phyloP scores from a whole-genome alignment of 2,797 vertebrate genomes.

The Propithecus deckenii region DNA sequence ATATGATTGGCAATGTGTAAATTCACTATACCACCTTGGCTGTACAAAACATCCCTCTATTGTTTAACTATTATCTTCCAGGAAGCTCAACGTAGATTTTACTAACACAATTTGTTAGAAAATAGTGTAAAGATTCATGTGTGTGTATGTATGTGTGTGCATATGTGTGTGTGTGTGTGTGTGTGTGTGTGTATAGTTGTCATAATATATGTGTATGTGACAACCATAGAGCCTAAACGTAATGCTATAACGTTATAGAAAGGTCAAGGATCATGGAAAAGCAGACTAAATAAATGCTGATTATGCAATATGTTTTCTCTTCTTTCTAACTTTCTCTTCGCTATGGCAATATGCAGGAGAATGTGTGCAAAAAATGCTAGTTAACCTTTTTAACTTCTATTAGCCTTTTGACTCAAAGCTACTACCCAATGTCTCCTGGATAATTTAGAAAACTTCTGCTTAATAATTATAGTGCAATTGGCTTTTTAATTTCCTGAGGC shows the following conservation, averaged over 20 bases:
- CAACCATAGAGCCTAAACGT: not conserved
- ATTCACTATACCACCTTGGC: not conserved
- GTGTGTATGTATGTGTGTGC: not conserved
- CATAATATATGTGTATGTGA: not conserved
- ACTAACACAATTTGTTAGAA: not conserved
- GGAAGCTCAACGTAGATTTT: not conserved
- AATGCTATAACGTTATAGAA: not conserved
- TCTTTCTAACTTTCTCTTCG: not conserved
- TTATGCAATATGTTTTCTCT: not conserved
- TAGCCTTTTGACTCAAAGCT: not conserved
- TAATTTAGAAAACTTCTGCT: conserved; percentile 22
- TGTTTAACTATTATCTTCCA: not conserved
- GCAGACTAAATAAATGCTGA: not conserved
- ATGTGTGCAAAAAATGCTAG: not conserved
- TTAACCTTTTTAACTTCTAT: not conserved
- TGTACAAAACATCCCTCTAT: not conserved
- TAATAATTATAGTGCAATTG: not conserved
- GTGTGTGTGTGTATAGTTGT: not conserved
- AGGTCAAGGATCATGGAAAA: not conserved
- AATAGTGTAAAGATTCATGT: not conserved
- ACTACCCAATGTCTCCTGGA: not conserved
- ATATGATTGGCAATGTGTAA: not conserved
- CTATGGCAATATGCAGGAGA: not conserved
- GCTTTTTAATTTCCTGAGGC: conserved; percentile 14
- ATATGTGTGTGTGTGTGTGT: fast-evolving